Evolutionary conservation across 2,797 vertebrate species (phyloP).

Genomic region (Anguilla obscura): DNA sequence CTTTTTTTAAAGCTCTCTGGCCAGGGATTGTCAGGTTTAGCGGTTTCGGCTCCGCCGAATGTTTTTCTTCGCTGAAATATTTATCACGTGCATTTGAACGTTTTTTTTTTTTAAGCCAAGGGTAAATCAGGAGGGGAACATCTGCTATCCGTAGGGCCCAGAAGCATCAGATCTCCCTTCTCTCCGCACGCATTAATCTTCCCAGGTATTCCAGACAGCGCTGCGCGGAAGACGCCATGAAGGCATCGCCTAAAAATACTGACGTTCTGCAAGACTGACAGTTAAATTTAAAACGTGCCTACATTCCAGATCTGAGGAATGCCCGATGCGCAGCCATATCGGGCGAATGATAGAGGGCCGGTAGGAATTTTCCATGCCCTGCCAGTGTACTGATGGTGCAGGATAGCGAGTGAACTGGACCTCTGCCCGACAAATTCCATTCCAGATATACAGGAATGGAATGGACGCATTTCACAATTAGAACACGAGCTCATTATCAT

Average conservation of each 20-base stretch:
- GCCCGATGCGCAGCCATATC: not conserved
- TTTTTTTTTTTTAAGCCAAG: not conserved
- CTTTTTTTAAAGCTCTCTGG: not conserved
- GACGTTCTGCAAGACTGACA: not conserved
- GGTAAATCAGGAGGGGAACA: not conserved
- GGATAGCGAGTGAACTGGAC: not conserved
- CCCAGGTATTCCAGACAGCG: conserved; percentile 17
- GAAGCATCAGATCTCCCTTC: conserved; percentile 9
- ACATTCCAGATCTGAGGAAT: not conserved
- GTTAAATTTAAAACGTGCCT: not conserved
- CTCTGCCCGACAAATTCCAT: not conserved
- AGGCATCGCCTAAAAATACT: conserved; percentile 1
- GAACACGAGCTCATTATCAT: not conserved
- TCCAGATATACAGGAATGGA: not conserved
- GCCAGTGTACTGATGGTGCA: not conserved
- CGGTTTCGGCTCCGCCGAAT: not conserved
- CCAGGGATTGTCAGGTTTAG: conserved; percentile 11
- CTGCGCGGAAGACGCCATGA: not conserved
- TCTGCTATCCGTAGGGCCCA: conserved; percentile 7
- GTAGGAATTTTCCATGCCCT: not conserved
- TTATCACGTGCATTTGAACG: not conserved
- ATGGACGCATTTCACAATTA: not conserved
- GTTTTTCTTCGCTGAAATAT: conserved; percentile 17
- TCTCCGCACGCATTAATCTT: not conserved
- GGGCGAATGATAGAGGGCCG: not conserved